A percentile compares a stretch with the other conserved stretches of the same genome.
phyloP scores from a whole-genome alignment of 2,113 vertebrate species.

The Anolis sagrei region DNA sequence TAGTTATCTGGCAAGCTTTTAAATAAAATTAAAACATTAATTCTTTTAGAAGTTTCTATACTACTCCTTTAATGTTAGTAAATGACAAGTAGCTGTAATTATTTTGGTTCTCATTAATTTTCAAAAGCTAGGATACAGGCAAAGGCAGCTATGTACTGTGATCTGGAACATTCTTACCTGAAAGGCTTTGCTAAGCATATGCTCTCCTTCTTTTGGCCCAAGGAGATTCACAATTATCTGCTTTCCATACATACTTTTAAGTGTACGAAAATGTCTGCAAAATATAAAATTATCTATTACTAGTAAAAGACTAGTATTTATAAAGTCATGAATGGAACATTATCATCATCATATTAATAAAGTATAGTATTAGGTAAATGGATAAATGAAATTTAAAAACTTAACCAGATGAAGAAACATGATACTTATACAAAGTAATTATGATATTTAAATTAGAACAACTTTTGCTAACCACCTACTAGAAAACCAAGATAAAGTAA shows the following conservation, averaged over 20 bases:
- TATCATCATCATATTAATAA: neutral
- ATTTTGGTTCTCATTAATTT: neutral
- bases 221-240: slow-evolving; percentile 97
- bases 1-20: too few relatives aligned
- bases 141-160: neutral
- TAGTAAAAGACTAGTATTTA: neutral
- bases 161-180: slow-evolving; percentile 78
- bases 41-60: neutral
- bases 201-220: slow-evolving; percentile 95
- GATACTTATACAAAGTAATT: slow-evolving; percentile 1
- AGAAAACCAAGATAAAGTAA: neutral
- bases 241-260: slow-evolving; percentile 92
- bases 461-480: neutral
- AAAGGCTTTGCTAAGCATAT: slow-evolving; percentile 99
- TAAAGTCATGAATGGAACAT: neutral
- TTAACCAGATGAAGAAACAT: neutral
- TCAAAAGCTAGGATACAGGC: neutral
- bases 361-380: neutral
- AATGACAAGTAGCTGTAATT: neutral
- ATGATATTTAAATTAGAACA: neutral
- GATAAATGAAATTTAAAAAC: neutral
- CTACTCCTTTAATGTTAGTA: neutral
- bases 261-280: slow-evolving; percentile 91
- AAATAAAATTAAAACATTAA: too few relatives aligned
- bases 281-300: slow-evolving; percentile 40